Evolutionary conservation across 2,113 vertebrate species (phyloP).

Genomic region (Lynx canadensis): DNA sequence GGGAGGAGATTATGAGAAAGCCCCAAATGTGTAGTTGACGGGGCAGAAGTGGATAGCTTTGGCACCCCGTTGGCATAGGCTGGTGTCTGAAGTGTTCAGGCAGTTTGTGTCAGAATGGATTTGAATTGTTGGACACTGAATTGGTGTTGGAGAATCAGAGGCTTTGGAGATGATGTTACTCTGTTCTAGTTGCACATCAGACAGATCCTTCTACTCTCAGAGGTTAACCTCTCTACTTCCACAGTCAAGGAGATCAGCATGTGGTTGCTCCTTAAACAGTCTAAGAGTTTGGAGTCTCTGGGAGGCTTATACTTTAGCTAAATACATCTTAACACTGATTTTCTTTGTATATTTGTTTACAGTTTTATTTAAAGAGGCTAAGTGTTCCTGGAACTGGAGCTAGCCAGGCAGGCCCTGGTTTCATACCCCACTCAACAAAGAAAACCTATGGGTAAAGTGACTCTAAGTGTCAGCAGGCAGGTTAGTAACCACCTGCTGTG

Average conservation of each 20-base stretch:
- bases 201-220: not conserved
- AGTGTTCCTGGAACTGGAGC: not conserved
- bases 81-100: not conserved
- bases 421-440: not conserved
- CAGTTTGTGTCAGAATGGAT: not conserved
- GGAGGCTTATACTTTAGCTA: not conserved
- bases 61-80: not conserved
- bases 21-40: not conserved
- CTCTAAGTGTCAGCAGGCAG: not conserved
- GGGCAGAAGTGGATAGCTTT: not conserved
- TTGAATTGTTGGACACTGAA: not conserved
- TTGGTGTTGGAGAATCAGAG: not conserved
- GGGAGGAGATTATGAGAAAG: not conserved
- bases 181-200: not conserved
- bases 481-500: not conserved
- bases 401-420: not conserved
- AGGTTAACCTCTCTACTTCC: not conserved
- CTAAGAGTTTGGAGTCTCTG: not conserved
- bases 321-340: not conserved
- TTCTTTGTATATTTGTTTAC: not conserved
- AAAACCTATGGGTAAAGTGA: not conserved
- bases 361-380: not conserved
- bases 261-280: not conserved
- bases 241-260: not conserved
- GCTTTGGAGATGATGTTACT: not conserved